These are phyloP conservation scores for Drosophila paranaensis DNA, from an alignment of 2,888 invertebrate species.

Conservation along the genomic window DNA sequence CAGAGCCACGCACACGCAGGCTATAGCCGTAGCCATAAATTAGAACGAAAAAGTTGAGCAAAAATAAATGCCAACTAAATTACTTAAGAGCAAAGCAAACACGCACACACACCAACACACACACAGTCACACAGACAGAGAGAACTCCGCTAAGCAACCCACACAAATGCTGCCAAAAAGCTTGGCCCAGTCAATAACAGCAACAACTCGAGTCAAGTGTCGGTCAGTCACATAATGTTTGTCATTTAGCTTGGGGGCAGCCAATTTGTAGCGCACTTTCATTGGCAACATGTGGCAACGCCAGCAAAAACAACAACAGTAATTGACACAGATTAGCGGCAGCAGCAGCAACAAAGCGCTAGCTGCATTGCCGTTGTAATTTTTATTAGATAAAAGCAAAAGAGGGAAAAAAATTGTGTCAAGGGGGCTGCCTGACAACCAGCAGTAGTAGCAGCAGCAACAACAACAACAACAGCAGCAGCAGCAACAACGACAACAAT, in stretches of 20 bases:
- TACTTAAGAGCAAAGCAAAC: slow-evolving; percentile 40
- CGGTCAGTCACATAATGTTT: slow-evolving; percentile 55
- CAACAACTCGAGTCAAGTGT: slow-evolving; percentile 24
- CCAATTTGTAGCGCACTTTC: slow-evolving; percentile 62
- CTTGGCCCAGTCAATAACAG: slow-evolving; percentile 30
- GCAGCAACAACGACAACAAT: slow-evolving; percentile 32
- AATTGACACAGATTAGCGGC: slow-evolving; percentile 62
- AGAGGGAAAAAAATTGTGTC: slow-evolving; percentile 76
- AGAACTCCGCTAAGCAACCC: slow-evolving; percentile 40
- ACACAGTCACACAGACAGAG: slow-evolving; percentile 18
- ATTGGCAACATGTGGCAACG: slow-evolving; percentile 60
- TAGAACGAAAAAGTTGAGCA: slow-evolving; percentile 48
- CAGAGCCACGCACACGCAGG: slow-evolving; percentile 60
- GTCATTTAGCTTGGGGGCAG: slow-evolving; percentile 54
- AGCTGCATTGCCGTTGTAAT: slow-evolving; percentile 62
- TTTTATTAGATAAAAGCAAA: slow-evolving; percentile 60
- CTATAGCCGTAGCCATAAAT: slow-evolving; percentile 52
- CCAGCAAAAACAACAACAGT: slow-evolving; percentile 23
- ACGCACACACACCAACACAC: not conserved
- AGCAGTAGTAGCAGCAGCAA: slow-evolving; percentile 9
- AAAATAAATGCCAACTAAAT: slow-evolving; percentile 48
- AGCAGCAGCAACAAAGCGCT: slow-evolving; percentile 24
- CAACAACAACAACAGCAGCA: slow-evolving; percentile 37
- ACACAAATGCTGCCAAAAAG: slow-evolving; percentile 37
- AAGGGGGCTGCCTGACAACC: slow-evolving; percentile 70